These are phyloP conservation scores for Parelbella ahira DNA, from an alignment of 2,888 invertebrate genomes.

Conservation along the genomic window DNA sequence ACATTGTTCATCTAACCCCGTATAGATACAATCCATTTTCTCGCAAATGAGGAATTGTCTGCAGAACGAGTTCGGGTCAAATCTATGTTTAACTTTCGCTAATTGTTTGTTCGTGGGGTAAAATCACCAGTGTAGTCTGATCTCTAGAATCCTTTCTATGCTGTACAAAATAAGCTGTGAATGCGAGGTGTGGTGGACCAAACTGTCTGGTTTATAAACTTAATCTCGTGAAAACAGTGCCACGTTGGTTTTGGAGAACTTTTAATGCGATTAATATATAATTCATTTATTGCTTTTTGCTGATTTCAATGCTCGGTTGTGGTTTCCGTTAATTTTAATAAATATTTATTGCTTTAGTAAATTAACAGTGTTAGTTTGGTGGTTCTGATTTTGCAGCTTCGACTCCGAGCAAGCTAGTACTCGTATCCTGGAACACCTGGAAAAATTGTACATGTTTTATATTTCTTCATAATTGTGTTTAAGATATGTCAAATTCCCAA, in stretches of 20 bases:
- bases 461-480: no score
- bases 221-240: slow-evolving; percentile 22
- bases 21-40: slow-evolving; percentile 16
- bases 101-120: slow-evolving; percentile 64
- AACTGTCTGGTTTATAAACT: slow-evolving; percentile 12
- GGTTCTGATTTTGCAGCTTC: no score
- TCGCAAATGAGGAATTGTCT: slow-evolving; percentile 48
- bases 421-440: no score
- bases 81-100: slow-evolving; percentile 65
- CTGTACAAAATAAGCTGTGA: background rate
- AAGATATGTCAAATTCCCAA: no score
- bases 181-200: slow-evolving; percentile 6
- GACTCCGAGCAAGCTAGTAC: no score
- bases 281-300: slow-evolving; percentile 44
- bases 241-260: slow-evolving; percentile 37
- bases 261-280: slow-evolving; percentile 57
- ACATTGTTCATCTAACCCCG: slow-evolving; percentile 1
- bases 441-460: no score
- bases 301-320: slow-evolving; percentile 18
- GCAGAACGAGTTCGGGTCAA: slow-evolving; percentile 46
- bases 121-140: slow-evolving; percentile 10
- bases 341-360: no score
- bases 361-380: no score
- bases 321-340: slow-evolving; percentile 9
- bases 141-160: slow-evolving; percentile 9